Base-by-base conservation (phyloP, 2,797 vertebrate genomes). In the Hypotaenidia philippensis region DNA sequence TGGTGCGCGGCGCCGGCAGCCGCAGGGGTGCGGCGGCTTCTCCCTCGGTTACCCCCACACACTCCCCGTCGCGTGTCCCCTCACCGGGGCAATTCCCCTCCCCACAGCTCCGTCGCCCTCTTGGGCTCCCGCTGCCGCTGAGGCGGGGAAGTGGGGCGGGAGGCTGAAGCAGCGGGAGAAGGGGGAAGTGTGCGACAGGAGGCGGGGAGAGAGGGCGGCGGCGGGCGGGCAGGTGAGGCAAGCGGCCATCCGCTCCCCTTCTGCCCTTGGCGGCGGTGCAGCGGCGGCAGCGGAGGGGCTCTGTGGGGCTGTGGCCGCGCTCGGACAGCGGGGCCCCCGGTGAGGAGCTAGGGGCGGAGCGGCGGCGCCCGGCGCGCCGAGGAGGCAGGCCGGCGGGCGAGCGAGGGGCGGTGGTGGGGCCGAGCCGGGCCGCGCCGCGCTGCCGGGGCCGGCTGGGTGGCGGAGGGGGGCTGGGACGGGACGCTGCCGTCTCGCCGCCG, bases 201-300 rank as follows among this genome's bases (percentile, higher is more conserved):
- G 90, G 64, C 71, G 89, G 89, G 86, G 68, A 90, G 93, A 60
- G 83, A 83, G 63, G 95, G 60, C 90, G 59, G 93, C 87, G 91
- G 92, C 55, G 68, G 77, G 68, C 44, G 27, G 79, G 65, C 72
- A 69, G 88, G 83, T 86, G 63, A 95, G 94, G 88, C 41, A 16
- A 65, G 70, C 52, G 65, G 64, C 34, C 84, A n/a, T 53, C 41
- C 49, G n/a, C n/a, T 38, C 56, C 40, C 76, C 74, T 63, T 72
- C 18, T 22, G 83, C 53, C 26, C 14, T 36, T 6, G 59, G 89
- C 19, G 72, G 74, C 12, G 65, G 83, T 66, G 80, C 71, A 59
- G 69, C 21, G 41, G 56, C 25, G 41, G 26, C 53, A 52, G 22
- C 36, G 18, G 45, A 29, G 56, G 23, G 41, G 31, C 18, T 3